These are phyloP conservation scores for Argyrosomus japonicus DNA, from an alignment of 2,113 vertebrate species.

Conservation along the genomic window DNA sequence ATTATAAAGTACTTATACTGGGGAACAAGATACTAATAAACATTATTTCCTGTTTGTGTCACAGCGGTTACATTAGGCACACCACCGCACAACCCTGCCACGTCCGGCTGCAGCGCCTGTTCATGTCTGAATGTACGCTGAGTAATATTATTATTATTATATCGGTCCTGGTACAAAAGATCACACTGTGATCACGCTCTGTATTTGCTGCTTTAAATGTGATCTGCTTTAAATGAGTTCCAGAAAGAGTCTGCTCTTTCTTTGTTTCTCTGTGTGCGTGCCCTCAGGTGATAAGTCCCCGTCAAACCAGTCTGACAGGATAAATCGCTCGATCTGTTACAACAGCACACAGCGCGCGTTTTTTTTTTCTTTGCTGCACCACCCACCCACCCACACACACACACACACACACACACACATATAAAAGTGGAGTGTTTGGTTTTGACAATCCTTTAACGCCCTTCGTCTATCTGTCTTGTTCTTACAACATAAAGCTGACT, in stretches of 20 bases:
- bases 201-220: background rate
- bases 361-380: background rate
- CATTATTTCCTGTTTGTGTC: too few species aligned
- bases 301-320: slow-evolving; percentile 73
- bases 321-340: background rate
- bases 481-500: background rate
- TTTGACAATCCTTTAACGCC: background rate
- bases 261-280: background rate
- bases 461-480: background rate
- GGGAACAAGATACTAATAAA: too few species aligned
- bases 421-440: background rate
- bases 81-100: too few species aligned
- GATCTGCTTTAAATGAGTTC: background rate
- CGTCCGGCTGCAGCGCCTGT: too few species aligned
- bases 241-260: background rate
- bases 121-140: too few species aligned
- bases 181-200: too few species aligned
- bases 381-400: background rate
- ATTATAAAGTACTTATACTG: too few species aligned
- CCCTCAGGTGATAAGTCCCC: background rate
- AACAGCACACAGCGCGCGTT: slow-evolving; percentile 7
- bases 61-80: too few species aligned
- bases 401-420: too few species aligned
- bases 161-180: too few species aligned
- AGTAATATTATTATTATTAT: too few species aligned